Evolutionary conservation across 2,113 vertebrate genomes (phyloP).

Genomic region (Platichthys flesus): DNA sequence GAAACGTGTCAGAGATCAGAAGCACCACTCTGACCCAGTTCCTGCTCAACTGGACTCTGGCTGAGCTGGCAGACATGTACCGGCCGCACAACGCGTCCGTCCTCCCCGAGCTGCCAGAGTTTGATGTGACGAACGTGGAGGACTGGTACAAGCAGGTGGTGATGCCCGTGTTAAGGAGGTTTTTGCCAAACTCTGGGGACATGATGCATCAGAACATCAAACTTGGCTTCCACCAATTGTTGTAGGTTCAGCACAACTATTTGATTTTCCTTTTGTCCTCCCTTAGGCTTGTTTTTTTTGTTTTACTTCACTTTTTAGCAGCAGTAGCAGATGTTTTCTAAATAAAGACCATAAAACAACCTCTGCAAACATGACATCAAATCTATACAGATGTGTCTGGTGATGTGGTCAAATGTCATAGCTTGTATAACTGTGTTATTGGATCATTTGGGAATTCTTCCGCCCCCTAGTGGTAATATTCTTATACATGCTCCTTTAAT

Average conservation of each 20-base stretch:
- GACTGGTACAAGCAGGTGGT: conserved; percentile 79
- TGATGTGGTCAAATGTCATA: too few relatives aligned
- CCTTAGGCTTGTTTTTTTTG: background rate
- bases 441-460: background rate
- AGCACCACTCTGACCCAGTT: conserved; percentile 76
- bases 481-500: background rate
- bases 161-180: conserved; percentile 71
- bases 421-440: background rate
- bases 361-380: too few relatives aligned
- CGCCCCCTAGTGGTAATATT: background rate
- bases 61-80: conserved; percentile 75
- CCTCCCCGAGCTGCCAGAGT: background rate
- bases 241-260: conserved; percentile 65
- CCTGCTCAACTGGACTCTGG: conserved; percentile 80
- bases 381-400: too few relatives aligned
- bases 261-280: background rate
- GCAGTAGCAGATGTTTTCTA: background rate
- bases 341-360: too few relatives aligned
- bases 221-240: conserved; percentile 75
- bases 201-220: conserved; percentile 63
- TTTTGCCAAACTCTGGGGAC: conserved; percentile 29
- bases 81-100: background rate
- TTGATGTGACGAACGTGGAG: conserved; percentile 68
- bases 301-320: background rate
- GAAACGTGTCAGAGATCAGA: conserved; percentile 62